Evolutionary conservation across 2,113 vertebrate species (phyloP), one percentile per base, ranked within the genome.

Genomic region (Oryzias curvinotus): DNA sequence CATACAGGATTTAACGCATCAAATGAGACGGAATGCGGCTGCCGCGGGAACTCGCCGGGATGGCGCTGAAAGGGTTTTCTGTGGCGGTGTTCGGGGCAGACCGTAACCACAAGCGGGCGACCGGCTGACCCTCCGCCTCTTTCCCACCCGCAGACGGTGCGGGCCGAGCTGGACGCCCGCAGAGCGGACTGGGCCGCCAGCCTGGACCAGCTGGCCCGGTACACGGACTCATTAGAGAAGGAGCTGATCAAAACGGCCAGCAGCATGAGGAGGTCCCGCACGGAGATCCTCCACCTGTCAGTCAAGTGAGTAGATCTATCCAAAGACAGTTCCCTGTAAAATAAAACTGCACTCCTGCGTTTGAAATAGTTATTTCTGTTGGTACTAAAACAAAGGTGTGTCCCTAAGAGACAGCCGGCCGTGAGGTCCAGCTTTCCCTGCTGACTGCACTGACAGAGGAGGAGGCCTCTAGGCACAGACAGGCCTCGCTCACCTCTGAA

Each of bases 201-300:
- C 57, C 88, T 96, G 64, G 73, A 89, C 36, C 90, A 90, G 69
- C 86, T 97, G 82, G 89, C 90, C 78, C 90, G 93, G 65, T 93
- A 93, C 78, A 93, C 88, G 2, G 92, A 93, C 61, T 92, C 88
- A 7, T 44, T 94, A 63, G 93, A 96, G 65, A 91, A 93, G 64
- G 92, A 94, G 75, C 92, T 94, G 44, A 71, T 92, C 75, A 92
- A 71, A 81, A 90, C 94, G 90, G 90, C 92, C 10, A 86, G 91
- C 21, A 93, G 92, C 76, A 78, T 96, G 85, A 92, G 94, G 69
- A 90, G 91, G 78, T 89, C 91, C 28, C 93, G 90, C 53, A 94
- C 94, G 0, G 92, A 96, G 68, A 92, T 94, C 50, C 73, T 96
- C 56, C 90, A 92, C 78, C 84, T 96, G 51, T 93, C 92, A 57